These are phyloP conservation scores for Exephanes ischioxanthus DNA, from an alignment of 2,888 invertebrate genomes.

Conservation along the genomic window DNA sequence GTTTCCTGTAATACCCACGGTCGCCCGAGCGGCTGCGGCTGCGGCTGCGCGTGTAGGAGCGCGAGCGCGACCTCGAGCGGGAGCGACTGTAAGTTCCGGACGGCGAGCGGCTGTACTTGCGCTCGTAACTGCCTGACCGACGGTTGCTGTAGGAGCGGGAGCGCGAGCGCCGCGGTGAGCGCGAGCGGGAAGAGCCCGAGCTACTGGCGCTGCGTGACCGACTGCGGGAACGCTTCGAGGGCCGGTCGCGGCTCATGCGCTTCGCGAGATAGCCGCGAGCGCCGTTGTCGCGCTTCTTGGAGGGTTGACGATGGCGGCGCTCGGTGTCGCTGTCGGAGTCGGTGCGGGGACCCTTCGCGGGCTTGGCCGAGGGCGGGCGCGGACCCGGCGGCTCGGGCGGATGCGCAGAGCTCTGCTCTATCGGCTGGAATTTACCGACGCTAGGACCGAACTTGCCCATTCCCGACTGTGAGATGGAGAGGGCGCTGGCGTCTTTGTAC, in stretches of 20 bases:
- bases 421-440: slow-evolving; percentile 83
- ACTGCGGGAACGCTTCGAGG: slow-evolving; percentile 80
- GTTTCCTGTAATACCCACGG: slow-evolving; percentile 82
- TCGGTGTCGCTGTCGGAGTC: slow-evolving; percentile 85
- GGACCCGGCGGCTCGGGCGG: slow-evolving; percentile 81
- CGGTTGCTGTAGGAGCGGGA: slow-evolving; percentile 84
- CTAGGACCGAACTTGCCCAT: slow-evolving; percentile 78
- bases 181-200: slow-evolving; percentile 89
- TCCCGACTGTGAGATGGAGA: slow-evolving; percentile 52
- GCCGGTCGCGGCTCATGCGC: slow-evolving; percentile 79
- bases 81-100: slow-evolving; percentile 83
- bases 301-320: slow-evolving; percentile 78
- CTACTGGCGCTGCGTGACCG: slow-evolving; percentile 87
- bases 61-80: slow-evolving; percentile 86
- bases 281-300: slow-evolving; percentile 84
- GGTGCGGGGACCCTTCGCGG: slow-evolving; percentile 87
- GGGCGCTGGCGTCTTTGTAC: slow-evolving; percentile 77
- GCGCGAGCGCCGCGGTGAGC: slow-evolving; percentile 87
- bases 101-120: slow-evolving; percentile 83
- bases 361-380: slow-evolving; percentile 81
- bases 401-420: slow-evolving; percentile 77
- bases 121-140: slow-evolving; percentile 83
- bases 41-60: slow-evolving; percentile 86
- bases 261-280: slow-evolving; percentile 72
- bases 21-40: slow-evolving; percentile 86